Conservation (phyloP, 2,113 vertebrate genomes). For the Chamaetylas fuelleborni region DNA sequence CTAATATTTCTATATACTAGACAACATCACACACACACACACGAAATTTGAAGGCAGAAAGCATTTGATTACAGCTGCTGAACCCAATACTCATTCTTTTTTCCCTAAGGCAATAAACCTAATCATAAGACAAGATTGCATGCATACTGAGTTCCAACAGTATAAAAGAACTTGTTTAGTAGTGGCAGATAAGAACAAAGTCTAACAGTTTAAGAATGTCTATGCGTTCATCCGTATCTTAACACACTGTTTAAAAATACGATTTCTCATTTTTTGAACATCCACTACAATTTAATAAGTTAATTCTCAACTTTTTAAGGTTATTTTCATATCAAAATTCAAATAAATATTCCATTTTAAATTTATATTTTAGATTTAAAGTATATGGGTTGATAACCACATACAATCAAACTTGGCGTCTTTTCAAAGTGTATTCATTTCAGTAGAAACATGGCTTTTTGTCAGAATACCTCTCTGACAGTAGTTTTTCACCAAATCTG, state of each 20-base stretch:
- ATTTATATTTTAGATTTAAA: not conserved
- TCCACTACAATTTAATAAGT: not conserved
- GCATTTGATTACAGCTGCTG: not conserved
- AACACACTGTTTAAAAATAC: not conserved
- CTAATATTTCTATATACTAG: not conserved
- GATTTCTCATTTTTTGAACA: not conserved
- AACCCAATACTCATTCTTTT: not conserved
- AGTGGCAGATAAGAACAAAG: not conserved
- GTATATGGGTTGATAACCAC: not conserved
- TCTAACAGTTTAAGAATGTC: not conserved
- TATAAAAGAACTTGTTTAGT: not conserved
- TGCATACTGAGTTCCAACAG: not conserved
- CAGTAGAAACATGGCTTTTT: not conserved
- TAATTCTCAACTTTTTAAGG: rapidly evolving
- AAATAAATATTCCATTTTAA: not conserved
- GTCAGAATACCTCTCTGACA: not conserved
- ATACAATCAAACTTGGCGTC: not conserved
- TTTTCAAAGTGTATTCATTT: not conserved
- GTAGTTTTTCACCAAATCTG: not conserved
- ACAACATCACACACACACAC: not conserved
- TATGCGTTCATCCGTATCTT: not conserved
- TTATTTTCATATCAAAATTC: not conserved
- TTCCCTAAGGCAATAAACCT: not conserved
- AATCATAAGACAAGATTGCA: not conserved
- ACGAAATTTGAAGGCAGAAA: not conserved